Conservation (phyloP, 2,113 vertebrate genomes). For the Tyto alba region DNA sequence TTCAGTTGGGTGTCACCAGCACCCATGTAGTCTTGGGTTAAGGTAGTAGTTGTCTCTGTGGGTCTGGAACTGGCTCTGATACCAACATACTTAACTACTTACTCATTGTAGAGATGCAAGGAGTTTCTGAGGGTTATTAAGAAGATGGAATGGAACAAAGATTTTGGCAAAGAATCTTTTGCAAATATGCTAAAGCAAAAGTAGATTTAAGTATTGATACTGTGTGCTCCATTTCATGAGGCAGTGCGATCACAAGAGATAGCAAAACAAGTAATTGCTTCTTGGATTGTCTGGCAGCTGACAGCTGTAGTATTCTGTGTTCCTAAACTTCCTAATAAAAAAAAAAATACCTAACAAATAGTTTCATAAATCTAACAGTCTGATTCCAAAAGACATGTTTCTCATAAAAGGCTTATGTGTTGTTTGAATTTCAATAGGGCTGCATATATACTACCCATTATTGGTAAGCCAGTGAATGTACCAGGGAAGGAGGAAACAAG, state of each 20-base stretch:
- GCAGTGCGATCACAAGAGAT: background rate
- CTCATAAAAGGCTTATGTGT: background rate
- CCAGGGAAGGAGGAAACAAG: background rate
- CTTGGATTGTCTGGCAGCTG: background rate
- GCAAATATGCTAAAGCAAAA: background rate
- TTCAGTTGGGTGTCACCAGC: background rate
- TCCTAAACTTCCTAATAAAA: background rate
- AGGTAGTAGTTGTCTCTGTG: background rate
- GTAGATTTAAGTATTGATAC: background rate
- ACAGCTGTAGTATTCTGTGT: background rate
- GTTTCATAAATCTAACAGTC: background rate
- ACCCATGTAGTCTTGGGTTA: background rate
- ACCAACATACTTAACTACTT: slow-evolving; percentile 44
- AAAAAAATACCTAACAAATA: background rate
- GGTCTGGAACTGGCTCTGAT: background rate
- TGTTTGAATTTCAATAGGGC: background rate
- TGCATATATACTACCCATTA: background rate
- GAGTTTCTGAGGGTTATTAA: background rate
- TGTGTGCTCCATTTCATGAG: background rate
- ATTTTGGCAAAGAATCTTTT: background rate
- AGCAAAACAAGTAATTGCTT: background rate
- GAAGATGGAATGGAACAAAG: background rate
- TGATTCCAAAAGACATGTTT: background rate
- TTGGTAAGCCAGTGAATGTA: background rate
- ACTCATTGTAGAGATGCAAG: background rate